A percentile compares a stretch with the other conserved stretches of the same genome.
These are phyloP conservation scores for Macrochelys suwanniensis DNA, from an alignment of 2,797 vertebrate genomes.

Conservation along the genomic window DNA sequence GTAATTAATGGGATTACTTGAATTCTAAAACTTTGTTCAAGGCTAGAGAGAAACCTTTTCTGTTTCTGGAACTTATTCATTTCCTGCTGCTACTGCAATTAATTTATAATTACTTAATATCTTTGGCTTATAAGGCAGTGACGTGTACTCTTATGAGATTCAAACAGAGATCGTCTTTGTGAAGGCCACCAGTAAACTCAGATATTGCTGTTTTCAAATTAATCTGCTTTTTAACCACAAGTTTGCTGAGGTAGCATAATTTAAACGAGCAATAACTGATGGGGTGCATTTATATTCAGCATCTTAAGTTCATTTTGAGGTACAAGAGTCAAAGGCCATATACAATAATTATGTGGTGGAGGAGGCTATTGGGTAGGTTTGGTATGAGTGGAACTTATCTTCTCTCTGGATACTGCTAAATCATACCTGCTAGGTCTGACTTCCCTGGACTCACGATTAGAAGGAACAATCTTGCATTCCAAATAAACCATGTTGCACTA, in stretches of 20 bases:
- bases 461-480: not conserved
- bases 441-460: not conserved
- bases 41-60: not conserved
- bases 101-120: not conserved
- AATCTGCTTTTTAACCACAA: slow-evolving; percentile 13
- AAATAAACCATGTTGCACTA: not conserved
- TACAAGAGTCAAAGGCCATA: slow-evolving; percentile 3
- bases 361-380: not conserved
- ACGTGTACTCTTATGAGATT: not conserved
- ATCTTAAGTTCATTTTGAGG: not conserved
- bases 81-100: slow-evolving; percentile 14
- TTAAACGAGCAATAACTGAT: slow-evolving; percentile 28
- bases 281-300: not conserved
- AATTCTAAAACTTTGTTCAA: not conserved
- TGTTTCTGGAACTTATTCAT: not conserved
- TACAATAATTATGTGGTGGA: not conserved
- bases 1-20: not conserved
- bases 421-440: not conserved
- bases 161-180: not conserved
- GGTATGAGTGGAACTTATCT: not conserved
- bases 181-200: not conserved
- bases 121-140: not conserved
- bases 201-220: not conserved
- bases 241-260: slow-evolving; percentile 2
- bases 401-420: not conserved